Evolutionary conservation across 2,797 vertebrate species (phyloP).

Genomic region (Scarus forsteni): DNA sequence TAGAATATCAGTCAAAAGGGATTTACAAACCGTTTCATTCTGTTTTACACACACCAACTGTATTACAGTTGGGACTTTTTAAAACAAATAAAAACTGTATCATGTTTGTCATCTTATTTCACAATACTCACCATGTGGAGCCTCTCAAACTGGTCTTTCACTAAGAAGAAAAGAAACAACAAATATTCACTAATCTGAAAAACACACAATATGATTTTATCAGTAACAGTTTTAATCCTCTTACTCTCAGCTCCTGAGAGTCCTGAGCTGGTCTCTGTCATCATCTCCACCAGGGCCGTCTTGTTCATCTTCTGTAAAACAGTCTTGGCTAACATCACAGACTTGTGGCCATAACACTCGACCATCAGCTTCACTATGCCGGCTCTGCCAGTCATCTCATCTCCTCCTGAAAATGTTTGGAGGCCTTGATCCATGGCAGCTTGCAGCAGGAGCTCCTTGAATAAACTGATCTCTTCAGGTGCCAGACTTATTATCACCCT

Average conservation of each 20-base stretch:
- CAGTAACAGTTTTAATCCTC: background rate
- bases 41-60: too few relatives aligned
- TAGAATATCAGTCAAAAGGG: too few relatives aligned
- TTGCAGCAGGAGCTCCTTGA: background rate
- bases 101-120: too few relatives aligned
- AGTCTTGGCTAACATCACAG: background rate
- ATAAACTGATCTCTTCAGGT: accelerated
- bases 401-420: background rate
- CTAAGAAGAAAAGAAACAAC: too few relatives aligned
- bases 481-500: background rate
- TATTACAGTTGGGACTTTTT: too few relatives aligned
- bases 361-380: background rate
- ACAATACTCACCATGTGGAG: too few relatives aligned
- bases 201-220: too few relatives aligned
- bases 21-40: too few relatives aligned
- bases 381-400: background rate
- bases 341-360: background rate
- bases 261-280: background rate
- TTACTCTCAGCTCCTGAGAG: background rate
- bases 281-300: background rate
- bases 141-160: too few relatives aligned
- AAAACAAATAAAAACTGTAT: too few relatives aligned
- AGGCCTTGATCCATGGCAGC: background rate
- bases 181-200: too few relatives aligned
- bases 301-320: background rate